Evolutionary conservation across 2,113 vertebrate genomes (phyloP).

Genomic region (Loxodonta africana): DNA sequence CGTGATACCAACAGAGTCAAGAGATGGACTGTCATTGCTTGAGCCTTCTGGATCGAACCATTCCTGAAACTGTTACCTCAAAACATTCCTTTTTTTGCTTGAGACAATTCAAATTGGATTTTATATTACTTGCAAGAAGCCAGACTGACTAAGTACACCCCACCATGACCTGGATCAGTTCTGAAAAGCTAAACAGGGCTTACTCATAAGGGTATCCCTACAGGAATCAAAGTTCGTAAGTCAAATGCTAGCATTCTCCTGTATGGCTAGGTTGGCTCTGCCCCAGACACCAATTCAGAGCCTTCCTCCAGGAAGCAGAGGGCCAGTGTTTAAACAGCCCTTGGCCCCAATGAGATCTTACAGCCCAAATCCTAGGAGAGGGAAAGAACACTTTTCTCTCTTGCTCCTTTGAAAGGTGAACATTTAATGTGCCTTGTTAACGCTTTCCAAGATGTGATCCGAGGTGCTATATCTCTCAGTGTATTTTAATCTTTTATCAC

Average conservation of each 20-base stretch:
- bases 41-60: background rate
- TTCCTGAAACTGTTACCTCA: background rate
- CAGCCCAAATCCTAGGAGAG: background rate
- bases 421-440: background rate
- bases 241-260: background rate
- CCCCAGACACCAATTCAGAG: background rate
- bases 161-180: background rate
- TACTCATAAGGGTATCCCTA: background rate
- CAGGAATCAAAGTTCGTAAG: background rate
- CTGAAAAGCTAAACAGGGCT: background rate
- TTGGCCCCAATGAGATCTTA: background rate
- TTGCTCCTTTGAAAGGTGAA: conserved; percentile 47
- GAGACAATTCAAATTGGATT: background rate
- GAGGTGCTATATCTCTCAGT: conserved; percentile 33
- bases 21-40: background rate
- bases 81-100: background rate
- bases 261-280: background rate
- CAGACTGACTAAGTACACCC: background rate
- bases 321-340: background rate
- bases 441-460: conserved; percentile 43
- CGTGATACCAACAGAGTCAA: background rate
- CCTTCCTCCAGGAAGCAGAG: background rate
- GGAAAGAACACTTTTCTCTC: background rate
- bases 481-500: conserved; percentile 64
- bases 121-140: conserved; percentile 20